These are phyloP conservation scores for Ptychobarbus kaznakovi DNA, from an alignment of 2,797 vertebrate species.

Conservation along the genomic window DNA sequence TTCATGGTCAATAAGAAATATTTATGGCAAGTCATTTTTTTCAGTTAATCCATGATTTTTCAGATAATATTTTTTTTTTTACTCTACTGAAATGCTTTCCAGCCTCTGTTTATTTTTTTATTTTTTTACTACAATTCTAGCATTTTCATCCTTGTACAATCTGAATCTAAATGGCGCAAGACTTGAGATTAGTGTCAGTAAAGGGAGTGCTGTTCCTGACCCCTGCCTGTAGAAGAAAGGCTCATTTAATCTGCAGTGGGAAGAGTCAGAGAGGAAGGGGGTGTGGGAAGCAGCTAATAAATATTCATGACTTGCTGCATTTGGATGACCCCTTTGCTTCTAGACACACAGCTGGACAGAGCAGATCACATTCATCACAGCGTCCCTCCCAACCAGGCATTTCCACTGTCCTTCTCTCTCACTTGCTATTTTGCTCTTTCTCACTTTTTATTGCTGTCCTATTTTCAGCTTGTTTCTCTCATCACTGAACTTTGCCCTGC, in stretches of 20 bases:
- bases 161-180: slow-evolving; percentile 36
- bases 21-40: neutral
- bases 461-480: slow-evolving; percentile 41
- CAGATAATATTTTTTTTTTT: neutral
- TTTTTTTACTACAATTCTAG: neutral
- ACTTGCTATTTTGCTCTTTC: slow-evolving; percentile 19
- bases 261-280: neutral
- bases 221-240: slow-evolving; percentile 21
- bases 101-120: slow-evolving; percentile 30
- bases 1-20: neutral
- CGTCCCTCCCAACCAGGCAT: neutral
- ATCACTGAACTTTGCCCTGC: slow-evolving; percentile 57
- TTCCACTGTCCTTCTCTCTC: neutral
- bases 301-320: slow-evolving; percentile 38
- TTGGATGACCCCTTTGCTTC: slow-evolving; percentile 28
- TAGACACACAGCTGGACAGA: slow-evolving; percentile 56
- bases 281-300: slow-evolving; percentile 35
- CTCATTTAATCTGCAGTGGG: slow-evolving; percentile 33
- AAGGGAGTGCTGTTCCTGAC: neutral
- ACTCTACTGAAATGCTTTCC: neutral
- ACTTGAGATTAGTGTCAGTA: slow-evolving; percentile 6
- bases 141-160: slow-evolving; percentile 18
- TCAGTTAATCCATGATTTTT: neutral
- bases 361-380: slow-evolving; percentile 38
- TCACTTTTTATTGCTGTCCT: slow-evolving; percentile 27